Percentiles rank a stretch among this genome's conserved stretches.
Conservation (phyloP, 2,888 invertebrate genomes). For the Biston betularia region DNA sequence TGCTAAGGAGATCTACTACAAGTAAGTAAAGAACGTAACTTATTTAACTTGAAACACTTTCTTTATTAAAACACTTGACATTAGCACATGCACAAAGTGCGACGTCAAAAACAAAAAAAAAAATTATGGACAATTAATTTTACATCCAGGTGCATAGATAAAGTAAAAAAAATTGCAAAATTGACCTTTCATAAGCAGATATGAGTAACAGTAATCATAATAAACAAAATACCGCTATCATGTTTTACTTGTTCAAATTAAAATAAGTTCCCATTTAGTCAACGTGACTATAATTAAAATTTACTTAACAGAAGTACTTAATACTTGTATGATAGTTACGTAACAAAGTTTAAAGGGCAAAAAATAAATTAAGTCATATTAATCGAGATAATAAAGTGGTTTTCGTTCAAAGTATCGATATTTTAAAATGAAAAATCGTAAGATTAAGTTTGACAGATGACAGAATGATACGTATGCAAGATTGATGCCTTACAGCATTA, state of each 20-base stretch:
- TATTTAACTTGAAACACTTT: too few species aligned
- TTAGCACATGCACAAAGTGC: too few species aligned
- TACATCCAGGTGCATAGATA: too few species aligned
- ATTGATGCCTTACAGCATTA: constrained; percentile 62
- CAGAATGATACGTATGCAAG: constrained; percentile 64
- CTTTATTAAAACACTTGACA: too few species aligned
- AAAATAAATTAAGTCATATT: constrained; percentile 64
- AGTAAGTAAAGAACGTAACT: too few species aligned
- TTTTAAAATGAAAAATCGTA: constrained; percentile 11
- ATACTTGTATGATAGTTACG: constrained; percentile 60
- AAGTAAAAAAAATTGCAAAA: too few species aligned
- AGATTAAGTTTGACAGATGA: constrained; percentile 60
- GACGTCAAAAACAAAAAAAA: too few species aligned
- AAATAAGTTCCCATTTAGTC: constrained; percentile 49
- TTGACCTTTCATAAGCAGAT: too few species aligned
- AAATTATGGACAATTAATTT: too few species aligned
- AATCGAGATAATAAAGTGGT: constrained; percentile 70
- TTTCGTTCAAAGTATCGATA: constrained; percentile 47
- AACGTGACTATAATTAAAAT: constrained; percentile 54
- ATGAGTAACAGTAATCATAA: constrained; percentile 18
- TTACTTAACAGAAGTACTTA: constrained; percentile 49
- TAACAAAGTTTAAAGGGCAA: constrained; percentile 65
- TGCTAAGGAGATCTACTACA: too few species aligned
- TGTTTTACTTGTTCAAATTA: background rate
- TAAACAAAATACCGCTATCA: constrained; percentile 33